Evolutionary conservation across 2,888 invertebrate species (phyloP), one percentile per base, ranked within the genome.

Genomic region (Arenicola marina): DNA sequence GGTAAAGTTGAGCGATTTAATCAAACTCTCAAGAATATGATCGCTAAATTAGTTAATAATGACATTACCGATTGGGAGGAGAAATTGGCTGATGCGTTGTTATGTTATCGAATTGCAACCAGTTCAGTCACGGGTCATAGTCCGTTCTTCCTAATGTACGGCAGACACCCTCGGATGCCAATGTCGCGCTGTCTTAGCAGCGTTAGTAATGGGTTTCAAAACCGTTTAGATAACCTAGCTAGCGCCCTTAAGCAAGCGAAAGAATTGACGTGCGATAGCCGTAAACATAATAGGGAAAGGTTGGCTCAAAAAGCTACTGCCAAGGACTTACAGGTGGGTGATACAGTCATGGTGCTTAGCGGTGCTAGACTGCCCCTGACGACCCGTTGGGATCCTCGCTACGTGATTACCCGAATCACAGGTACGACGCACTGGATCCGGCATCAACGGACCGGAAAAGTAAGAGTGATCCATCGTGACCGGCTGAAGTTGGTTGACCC

Each of bases 61-160:
- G 7, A 11, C n/a, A n/a, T n/a, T n/a, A n/a, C 7, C 7, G 15
- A 53, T 11, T 28, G 15, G 53, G 53, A 31, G 21, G 31, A 31
- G 11, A 24, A 11, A 11, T 21, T 24, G 7, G 31, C 28, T 4
- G 53, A 53, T 21, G 11, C 15, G 7, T 31, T 53, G 11, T 11
- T 29, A 4, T 11, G 28, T 7, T 21, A 53, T 21, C 11, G 53
- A 11, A 29, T 29, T 11, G 11, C 15, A 4, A 31, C 29, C 11
- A 28, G 28, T 31, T 7, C 26, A 11, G 31, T 29, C 31, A 53
- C 53, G 4, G 31, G 53, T 15, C 21, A 53, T 53, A 28, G 28
- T 7, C 53, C 53, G 7, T 53, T 53, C 53, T 53, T 53, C 21
- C 31, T 53, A 7, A 7, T 53, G 26, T 53, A 53, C 29, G 53